phyloP scores from a whole-genome alignment of 1,140 invertebrate species.

The Temnothorax curvispinosus region DNA sequence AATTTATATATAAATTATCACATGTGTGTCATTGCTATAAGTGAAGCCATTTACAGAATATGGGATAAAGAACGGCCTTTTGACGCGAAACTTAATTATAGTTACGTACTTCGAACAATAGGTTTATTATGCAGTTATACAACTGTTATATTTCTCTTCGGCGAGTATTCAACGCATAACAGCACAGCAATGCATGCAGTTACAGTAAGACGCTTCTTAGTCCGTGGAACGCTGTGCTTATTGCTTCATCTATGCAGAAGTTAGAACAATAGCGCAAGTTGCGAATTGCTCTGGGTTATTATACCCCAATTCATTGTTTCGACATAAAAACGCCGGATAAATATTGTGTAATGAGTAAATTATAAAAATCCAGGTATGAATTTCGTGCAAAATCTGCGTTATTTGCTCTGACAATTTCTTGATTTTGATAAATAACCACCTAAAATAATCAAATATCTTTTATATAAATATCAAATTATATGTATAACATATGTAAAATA shows the following conservation, averaged over 20 bases:
- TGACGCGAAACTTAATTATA: slow-evolving; percentile 66
- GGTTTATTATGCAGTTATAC: slow-evolving; percentile 67
- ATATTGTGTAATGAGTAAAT: neutral
- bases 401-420: neutral
- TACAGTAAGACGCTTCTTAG: slow-evolving; percentile 67
- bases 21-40: neutral
- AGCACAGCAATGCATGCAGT: slow-evolving; percentile 52
- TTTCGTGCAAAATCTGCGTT: neutral
- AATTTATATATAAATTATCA: slow-evolving; percentile 14
- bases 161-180: slow-evolving; percentile 65
- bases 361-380: neutral
- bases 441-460: neutral
- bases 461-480: neutral
- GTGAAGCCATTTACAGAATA: neutral
- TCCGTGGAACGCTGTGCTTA: slow-evolving; percentile 34
- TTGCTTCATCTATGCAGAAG: slow-evolving; percentile 57
- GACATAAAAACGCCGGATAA: slow-evolving; percentile 26
- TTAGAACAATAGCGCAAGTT: slow-evolving; percentile 64
- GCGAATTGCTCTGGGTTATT: slow-evolving; percentile 38
- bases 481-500: neutral
- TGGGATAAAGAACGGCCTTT: slow-evolving; percentile 4
- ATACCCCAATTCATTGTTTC: slow-evolving; percentile 1
- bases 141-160: slow-evolving; percentile 65
- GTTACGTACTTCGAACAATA: slow-evolving; percentile 69
- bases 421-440: neutral